phyloP scores from a whole-genome alignment of 2,113 vertebrate genomes.

The Nycticryphes semicollaris region DNA sequence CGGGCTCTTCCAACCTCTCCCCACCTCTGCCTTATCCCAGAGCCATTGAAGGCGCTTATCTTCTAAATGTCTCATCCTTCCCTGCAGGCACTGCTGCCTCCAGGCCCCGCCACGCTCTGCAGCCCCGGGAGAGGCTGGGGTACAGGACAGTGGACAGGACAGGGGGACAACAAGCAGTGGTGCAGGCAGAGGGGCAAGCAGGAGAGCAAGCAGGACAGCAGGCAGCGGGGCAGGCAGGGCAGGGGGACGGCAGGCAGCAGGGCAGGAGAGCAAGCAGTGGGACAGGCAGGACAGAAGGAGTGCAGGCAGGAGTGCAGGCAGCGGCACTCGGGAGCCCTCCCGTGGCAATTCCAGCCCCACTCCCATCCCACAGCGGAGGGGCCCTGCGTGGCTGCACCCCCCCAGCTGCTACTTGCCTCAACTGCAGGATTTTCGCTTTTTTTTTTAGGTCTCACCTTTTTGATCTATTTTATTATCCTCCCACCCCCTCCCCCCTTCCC shows the following conservation, averaged over 20 bases:
- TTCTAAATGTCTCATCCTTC: too few species aligned
- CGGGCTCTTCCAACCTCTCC: neutral
- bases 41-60: neutral
- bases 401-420: neutral
- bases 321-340: neutral
- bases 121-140: neutral
- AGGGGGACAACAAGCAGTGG: neutral
- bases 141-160: neutral
- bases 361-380: neutral
- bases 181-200: too few species aligned
- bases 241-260: too few species aligned
- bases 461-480: neutral
- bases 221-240: too few species aligned
- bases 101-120: neutral
- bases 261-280: too few species aligned
- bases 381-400: neutral
- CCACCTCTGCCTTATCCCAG: neutral
- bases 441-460: too few species aligned
- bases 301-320: too few species aligned
- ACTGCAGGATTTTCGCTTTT: too few species aligned
- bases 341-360: neutral
- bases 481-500: too few species aligned
- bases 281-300: too few species aligned
- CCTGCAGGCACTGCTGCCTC: neutral
- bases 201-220: too few species aligned